These are phyloP conservation scores for Hybognathus amarus DNA, from an alignment of 2,797 vertebrate species.

Conservation along the genomic window DNA sequence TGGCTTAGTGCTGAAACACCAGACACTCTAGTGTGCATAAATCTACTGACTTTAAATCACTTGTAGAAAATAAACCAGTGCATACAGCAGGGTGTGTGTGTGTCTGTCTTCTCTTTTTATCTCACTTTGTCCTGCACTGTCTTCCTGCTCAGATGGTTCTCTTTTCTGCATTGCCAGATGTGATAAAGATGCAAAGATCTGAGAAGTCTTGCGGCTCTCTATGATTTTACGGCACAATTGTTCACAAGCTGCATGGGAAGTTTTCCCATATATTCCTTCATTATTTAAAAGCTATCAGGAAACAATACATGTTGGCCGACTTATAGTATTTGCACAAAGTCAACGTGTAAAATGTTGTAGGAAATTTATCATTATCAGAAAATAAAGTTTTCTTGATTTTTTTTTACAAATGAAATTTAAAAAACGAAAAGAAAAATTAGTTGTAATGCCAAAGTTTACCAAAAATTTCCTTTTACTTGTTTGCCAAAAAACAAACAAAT, in stretches of 20 bases:
- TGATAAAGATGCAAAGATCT: constrained; percentile 54
- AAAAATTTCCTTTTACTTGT: not conserved
- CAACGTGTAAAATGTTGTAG: not conserved
- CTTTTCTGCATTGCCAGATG: constrained; percentile 55
- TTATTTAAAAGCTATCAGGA: constrained; percentile 22
- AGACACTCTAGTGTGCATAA: constrained; percentile 53
- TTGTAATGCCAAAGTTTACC: not conserved
- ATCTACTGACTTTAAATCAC: constrained; percentile 54
- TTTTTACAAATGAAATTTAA: too few species aligned
- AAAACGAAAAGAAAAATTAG: not conserved
- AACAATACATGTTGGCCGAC: constrained; percentile 5
- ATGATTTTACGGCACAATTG: constrained; percentile 6
- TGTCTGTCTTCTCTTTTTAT: constrained; percentile 3
- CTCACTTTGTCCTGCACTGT: constrained; percentile 31
- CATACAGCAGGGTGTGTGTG: constrained; percentile 42
- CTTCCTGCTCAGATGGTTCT: constrained; percentile 19
- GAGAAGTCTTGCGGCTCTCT: constrained; percentile 23
- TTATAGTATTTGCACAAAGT: constrained; percentile 10
- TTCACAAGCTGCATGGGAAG: constrained; percentile 17
- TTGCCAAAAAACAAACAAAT: too few species aligned
- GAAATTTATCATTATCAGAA: too few species aligned
- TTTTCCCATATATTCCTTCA: constrained; percentile 22
- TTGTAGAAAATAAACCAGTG: constrained; percentile 45
- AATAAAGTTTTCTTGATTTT: too few species aligned
- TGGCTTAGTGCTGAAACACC: constrained; percentile 34